Evolutionary conservation across 2,888 invertebrate genomes (phyloP).

Genomic region (Ethmia dodecea): DNA sequence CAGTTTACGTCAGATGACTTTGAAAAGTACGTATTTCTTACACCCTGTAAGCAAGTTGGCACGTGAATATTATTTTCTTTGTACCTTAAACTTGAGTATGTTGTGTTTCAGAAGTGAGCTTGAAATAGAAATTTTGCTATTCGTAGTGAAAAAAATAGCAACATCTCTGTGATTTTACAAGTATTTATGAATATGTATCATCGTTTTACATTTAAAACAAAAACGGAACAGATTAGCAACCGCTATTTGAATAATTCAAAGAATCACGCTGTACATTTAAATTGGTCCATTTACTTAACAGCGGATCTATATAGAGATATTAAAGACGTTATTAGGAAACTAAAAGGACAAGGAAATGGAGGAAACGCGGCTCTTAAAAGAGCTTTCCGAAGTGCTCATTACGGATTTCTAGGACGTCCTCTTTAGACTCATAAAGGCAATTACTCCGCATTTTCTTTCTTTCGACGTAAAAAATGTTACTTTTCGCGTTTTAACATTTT

Average conservation of each 20-base stretch:
- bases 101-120: too few species aligned
- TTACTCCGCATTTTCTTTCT: conserved; percentile 36
- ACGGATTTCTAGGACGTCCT: conserved; percentile 37
- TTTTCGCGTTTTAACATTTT: conserved; percentile 8
- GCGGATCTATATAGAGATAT: conserved; percentile 26
- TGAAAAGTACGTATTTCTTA: conserved; percentile 49
- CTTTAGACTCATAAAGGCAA: conserved; percentile 43
- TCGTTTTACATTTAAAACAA: background rate
- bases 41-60: conserved; percentile 17
- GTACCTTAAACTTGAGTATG: too few species aligned
- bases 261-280: conserved; percentile 9
- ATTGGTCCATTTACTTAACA: conserved; percentile 18
- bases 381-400: conserved; percentile 45
- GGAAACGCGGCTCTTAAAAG: conserved; percentile 33
- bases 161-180: too few species aligned
- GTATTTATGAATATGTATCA: too few species aligned
- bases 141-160: too few species aligned
- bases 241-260: conserved; percentile 6
- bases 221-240: conserved; percentile 4
- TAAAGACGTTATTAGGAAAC: conserved; percentile 26
- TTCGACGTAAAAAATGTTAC: conserved; percentile 17
- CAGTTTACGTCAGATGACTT: conserved; percentile 55
- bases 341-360: conserved; percentile 27
- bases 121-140: too few species aligned
- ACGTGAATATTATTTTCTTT: conserved; percentile 35